Evolutionary conservation across 1,140 invertebrate species (phyloP), one percentile per base, ranked within the genome.

Genomic region (Phortica variegata): DNA sequence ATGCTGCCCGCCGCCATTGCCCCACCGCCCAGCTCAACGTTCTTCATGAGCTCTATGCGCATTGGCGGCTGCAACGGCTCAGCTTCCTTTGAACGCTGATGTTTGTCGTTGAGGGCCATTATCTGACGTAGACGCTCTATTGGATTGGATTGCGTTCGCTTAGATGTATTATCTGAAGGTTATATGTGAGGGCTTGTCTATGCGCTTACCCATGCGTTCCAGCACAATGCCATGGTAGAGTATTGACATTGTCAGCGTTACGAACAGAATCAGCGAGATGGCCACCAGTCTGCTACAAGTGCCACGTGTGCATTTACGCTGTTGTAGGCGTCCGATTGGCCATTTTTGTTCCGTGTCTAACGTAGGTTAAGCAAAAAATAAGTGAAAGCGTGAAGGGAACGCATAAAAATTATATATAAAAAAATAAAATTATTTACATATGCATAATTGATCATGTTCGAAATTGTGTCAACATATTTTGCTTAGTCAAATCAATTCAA

Each of bases 191-290:
- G 1, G 2, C 10, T 8, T 13, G 20, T 4, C 1, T 7, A 19
- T 31, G 10, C 19, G 49, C 57, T 52, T 29, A 71, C 66, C 69
- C 47, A 72, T 72, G 21, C 56, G 29, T 15, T 73, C 65, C 13
- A 73, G 34, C 1, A 58, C 62, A 19, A 70, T 56, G 8, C 61
- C 60, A 52, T 73, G 60, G 32, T 73, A 73, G 10, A 73, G 49
- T 12, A 73, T 29, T 0, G 62, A 60, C 13, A 66, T 54, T 0
- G 61, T 31, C 6, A 73, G 15, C 1, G 57, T 42, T 1, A 73
- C 5, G 2, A 70, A 38, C 9, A 73, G 47, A 15, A 68, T 15
- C 1, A 51, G 17, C 0, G 60, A 66, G 23, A 73, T 43, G 37
- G 59, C 58, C 20, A 73, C 37, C 13, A 68, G 55, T 16, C 60